Evolutionary conservation across 2,113 vertebrate genomes (phyloP).

Genomic region (Rhinolophus sinicus): DNA sequence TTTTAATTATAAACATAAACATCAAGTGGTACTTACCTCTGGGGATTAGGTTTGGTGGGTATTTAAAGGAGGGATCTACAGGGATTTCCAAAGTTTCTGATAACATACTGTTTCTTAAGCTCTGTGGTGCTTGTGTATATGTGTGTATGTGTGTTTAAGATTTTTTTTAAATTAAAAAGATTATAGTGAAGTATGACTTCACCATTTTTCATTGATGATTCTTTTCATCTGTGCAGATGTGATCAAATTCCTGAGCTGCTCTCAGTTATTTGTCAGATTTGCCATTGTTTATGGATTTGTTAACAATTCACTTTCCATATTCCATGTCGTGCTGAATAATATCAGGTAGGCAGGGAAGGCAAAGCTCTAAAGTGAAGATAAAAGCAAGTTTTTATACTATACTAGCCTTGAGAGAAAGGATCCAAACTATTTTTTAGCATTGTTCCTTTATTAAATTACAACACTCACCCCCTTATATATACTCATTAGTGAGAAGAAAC

Average conservation of each 20-base stretch:
- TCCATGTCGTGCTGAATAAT: not conserved
- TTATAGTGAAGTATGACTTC: not conserved
- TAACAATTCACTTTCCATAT: not conserved
- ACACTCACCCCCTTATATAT: not conserved
- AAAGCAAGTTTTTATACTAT: not conserved
- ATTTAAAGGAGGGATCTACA: not conserved
- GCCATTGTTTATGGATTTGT: not conserved
- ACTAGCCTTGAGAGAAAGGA: not conserved
- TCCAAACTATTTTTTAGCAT: not conserved
- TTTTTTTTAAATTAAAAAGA: not conserved
- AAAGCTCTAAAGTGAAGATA: not conserved
- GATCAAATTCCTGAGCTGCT: not conserved
- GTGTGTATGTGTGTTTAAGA: not conserved
- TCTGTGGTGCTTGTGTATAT: fast-evolving
- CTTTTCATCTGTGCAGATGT: not conserved
- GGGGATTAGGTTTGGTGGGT: not conserved
- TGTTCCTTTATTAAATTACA: not conserved
- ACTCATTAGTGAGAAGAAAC: not conserved
- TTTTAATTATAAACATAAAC: not conserved
- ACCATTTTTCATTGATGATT: not conserved
- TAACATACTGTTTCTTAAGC: not conserved
- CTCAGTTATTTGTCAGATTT: not conserved
- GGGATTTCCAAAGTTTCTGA: not conserved
- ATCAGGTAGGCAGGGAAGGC: not conserved
- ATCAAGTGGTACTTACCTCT: not conserved